A percentile compares a stretch with the other conserved stretches of the same genome.
These are phyloP conservation scores for Alaudala cheleensis DNA, from an alignment of 2,113 vertebrate species.

Conservation along the genomic window DNA sequence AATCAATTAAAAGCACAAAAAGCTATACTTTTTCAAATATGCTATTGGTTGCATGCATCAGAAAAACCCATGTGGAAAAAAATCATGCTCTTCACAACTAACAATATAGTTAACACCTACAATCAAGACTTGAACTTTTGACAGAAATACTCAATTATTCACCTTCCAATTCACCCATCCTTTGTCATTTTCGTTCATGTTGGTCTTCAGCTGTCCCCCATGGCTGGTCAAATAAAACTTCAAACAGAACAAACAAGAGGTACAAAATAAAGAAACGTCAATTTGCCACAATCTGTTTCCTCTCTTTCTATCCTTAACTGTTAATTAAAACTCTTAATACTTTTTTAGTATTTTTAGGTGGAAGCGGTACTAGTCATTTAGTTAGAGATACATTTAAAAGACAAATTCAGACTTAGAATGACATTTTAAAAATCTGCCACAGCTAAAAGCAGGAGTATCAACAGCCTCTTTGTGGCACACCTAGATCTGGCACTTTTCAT, in stretches of 20 bases:
- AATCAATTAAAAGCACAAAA: background rate
- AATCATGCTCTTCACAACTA: background rate
- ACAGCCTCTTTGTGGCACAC: background rate
- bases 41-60: background rate
- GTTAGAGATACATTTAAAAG: background rate
- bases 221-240: conserved; percentile 95
- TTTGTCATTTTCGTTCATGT: conserved; percentile 95
- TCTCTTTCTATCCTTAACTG: background rate
- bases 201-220: conserved; percentile 90
- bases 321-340: background rate
- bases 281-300: background rate
- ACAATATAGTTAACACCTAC: background rate
- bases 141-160: conserved; percentile 1
- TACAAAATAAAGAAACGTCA: background rate
- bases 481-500: background rate
- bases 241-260: background rate
- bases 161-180: conserved; percentile 99
- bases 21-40: background rate
- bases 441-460: background rate
- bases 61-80: background rate
- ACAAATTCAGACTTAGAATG: fast-evolving
- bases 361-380: background rate
- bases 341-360: background rate
- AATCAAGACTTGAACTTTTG: background rate
- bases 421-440: background rate